Evolutionary conservation across 2,797 vertebrate genomes (phyloP), one percentile per base, ranked within the genome.

Genomic region (Gadopsis bispinosus): DNA sequence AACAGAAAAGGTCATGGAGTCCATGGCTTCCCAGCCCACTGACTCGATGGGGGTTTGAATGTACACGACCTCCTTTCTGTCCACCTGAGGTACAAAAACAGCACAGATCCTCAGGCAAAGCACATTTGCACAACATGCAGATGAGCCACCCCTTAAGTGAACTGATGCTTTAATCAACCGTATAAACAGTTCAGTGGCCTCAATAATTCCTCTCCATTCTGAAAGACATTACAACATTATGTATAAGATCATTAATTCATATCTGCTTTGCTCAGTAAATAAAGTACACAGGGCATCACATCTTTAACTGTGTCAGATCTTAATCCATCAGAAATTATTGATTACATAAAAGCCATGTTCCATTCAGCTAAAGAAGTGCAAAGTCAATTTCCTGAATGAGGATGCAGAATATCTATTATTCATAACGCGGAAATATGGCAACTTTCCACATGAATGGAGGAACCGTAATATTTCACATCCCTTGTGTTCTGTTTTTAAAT

Each of bases 1-100:
- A 16, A 93, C 87, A 1, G 90, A 95, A 91, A 98, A 97, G 0
- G 83, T 95, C 89, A 98, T 96, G n/a, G 93, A 95, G 90, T 98
- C 97, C 91, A 96, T 93, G 1, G 85, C 83, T 58, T 93, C 94
- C 97, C 97, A 98, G 48, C 85, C 93, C 56, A 95, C 78, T 22
- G 92, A 89, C 29, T 97, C 90, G 0, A 74, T 81, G 62, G 92
- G 76, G 41, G 83, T 86, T 63, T 97, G 97, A 61, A 97, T 88
- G 79, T 96, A 98, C 2, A 95, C 37, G 33, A 98, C 91, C 80
- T 95, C 83, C 79, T 91, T 94, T 79, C 95, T 92, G 92, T 96
- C 90, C 51, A 99, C 93, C 97, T 98, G 85, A 47, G 54, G 55
- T 20, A 54, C 41, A 88, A n/a, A 89, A 84, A 90, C 51, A 76